Percentiles rank a stretch among this genome's conserved stretches.
These are phyloP conservation scores for Microctenopoma stevenorrisi DNA, from an alignment of 2,797 vertebrate genomes.

Conservation along the genomic window DNA sequence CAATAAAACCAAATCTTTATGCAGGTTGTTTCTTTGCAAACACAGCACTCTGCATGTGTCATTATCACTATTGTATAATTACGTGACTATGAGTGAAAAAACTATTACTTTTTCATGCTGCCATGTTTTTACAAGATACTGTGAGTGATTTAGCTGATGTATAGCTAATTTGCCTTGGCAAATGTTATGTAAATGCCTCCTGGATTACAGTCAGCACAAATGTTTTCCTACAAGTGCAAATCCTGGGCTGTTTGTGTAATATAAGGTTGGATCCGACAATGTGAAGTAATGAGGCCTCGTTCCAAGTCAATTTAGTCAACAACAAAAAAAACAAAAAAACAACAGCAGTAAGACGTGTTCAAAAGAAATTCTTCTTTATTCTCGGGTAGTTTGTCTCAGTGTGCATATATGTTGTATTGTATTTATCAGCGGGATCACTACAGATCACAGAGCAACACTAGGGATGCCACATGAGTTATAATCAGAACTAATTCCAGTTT, in stretches of 20 bases:
- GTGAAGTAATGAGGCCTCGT: neutral
- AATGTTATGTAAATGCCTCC: constrained; percentile 24
- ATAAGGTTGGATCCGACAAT: neutral
- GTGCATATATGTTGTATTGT: neutral
- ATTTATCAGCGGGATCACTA: constrained; percentile 8
- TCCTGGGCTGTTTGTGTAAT: constrained; percentile 8
- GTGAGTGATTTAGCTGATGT: constrained; percentile 21
- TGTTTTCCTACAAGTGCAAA: constrained; percentile 16
- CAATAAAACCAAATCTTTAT: constrained; percentile 21
- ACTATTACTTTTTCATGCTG: constrained; percentile 18
- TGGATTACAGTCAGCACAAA: constrained; percentile 26
- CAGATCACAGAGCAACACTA: constrained; percentile 5
- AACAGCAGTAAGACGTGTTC: neutral
- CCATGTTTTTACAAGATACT: constrained; percentile 13
- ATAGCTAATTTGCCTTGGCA: constrained; percentile 26
- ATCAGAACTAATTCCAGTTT: constrained; percentile 37
- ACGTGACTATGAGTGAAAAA: constrained; percentile 37
- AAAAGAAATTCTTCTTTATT: neutral
- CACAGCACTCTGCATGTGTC: neutral
- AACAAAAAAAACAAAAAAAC: neutral
- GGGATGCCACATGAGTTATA: constrained; percentile 11
- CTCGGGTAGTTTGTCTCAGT: neutral
- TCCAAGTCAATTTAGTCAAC: constrained; percentile 10
- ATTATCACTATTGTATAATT: constrained; percentile 3
- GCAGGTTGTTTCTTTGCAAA: constrained; percentile 18